Evolutionary conservation across 2,113 vertebrate genomes (phyloP).

Genomic region (Caloenas nicobarica): DNA sequence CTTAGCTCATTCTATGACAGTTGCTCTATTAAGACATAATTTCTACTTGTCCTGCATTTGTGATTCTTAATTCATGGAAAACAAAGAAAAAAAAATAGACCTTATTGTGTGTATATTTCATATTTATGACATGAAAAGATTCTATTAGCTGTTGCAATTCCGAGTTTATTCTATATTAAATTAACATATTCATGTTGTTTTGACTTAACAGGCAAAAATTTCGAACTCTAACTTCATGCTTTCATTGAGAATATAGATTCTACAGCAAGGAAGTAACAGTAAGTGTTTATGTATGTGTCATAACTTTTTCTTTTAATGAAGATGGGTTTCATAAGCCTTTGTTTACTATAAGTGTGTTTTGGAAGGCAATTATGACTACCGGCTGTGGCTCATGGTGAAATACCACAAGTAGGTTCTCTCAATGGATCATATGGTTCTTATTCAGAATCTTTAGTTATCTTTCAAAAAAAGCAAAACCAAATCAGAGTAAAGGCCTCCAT

Average conservation of each 20-base stretch:
- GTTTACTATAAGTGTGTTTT: neutral
- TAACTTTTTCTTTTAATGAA: neutral
- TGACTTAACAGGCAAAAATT: conserved; percentile 70
- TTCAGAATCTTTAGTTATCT: neutral
- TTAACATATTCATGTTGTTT: conserved; percentile 63
- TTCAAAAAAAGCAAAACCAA: neutral
- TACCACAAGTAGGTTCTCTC: neutral
- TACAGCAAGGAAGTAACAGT: conserved; percentile 60
- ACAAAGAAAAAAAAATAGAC: neutral
- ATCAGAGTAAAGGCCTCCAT: neutral
- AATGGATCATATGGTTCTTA: neutral
- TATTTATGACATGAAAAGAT: conserved; percentile 30
- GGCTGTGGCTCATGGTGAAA: neutral
- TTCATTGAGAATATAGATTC: conserved; percentile 11
- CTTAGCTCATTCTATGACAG: neutral
- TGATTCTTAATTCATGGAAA: conserved; percentile 33
- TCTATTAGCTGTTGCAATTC: conserved; percentile 49
- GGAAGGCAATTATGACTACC: neutral
- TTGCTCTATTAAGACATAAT: conserved; percentile 8
- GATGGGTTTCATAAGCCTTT: neutral
- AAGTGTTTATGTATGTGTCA: conserved; percentile 57
- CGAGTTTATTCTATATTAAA: conserved; percentile 39
- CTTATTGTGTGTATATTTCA: conserved; percentile 42
- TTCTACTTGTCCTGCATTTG: conserved; percentile 26
- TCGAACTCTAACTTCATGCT: neutral